Percentiles rank a stretch among this genome's conserved stretches.
Conservation (phyloP, 2,113 vertebrate species). For the Castor canadensis region DNA sequence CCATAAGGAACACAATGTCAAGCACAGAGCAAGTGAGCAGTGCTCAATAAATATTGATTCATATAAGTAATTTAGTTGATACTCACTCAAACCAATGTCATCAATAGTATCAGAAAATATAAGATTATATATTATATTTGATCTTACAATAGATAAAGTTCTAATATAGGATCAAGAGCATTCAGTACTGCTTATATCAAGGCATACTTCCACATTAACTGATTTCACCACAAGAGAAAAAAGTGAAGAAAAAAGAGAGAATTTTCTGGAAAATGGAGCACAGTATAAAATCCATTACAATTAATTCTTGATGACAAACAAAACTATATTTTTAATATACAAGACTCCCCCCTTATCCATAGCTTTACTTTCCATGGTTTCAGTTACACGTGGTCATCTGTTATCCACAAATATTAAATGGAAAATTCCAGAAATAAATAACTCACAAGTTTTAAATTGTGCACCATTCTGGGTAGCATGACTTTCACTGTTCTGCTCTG, state of each 20-base stretch:
- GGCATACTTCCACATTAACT: neutral
- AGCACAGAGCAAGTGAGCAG: neutral
- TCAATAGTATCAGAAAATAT: conserved; percentile 15
- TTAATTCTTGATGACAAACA: neutral
- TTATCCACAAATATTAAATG: neutral
- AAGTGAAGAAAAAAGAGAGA: neutral
- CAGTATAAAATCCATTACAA: neutral
- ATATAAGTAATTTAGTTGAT: neutral
- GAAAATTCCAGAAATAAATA: neutral
- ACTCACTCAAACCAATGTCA: conserved; percentile 3
- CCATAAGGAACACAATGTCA: neutral
- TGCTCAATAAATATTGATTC: conserved; percentile 25
- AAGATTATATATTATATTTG: conserved; percentile 29
- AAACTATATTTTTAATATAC: conserved; percentile 13
- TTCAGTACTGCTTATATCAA: neutral
- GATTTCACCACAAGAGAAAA: neutral
- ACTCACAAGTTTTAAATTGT: neutral
- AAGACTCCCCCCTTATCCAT: neutral
- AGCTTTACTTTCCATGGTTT: neutral
- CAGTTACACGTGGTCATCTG: neutral
- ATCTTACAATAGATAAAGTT: neutral
- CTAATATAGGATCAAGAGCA: neutral
- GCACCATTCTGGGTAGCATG: neutral
- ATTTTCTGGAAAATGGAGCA: conserved; percentile 20
- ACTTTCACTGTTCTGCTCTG: neutral